Conservation (phyloP, 2,113 vertebrate genomes). For the Chionodraco myersi region DNA sequence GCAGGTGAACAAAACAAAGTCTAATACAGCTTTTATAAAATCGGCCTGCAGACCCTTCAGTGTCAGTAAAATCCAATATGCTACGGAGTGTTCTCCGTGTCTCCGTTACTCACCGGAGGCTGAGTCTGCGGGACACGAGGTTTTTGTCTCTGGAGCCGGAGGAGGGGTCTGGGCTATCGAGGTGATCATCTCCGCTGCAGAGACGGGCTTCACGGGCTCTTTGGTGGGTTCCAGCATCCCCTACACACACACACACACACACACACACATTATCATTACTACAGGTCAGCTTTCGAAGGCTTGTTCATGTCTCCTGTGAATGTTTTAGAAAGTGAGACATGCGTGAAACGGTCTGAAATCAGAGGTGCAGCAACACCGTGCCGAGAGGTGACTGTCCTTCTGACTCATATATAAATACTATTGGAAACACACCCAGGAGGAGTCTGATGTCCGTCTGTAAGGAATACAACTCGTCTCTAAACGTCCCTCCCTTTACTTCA, state of each 20-base stretch:
- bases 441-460: no score
- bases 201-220: slow-evolving; percentile 95
- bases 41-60: no score
- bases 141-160: slow-evolving; percentile 83
- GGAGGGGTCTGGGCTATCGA: slow-evolving; percentile 92
- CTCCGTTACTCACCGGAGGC: slow-evolving; percentile 88
- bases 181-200: slow-evolving; percentile 97
- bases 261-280: no score
- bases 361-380: background rate
- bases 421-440: no score
- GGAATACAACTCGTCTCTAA: no score
- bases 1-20: no score
- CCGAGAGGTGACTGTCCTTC: background rate
- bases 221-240: slow-evolving; percentile 99
- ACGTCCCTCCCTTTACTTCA: no score
- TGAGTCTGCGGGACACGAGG: slow-evolving; percentile 86
- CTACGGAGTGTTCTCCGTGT: background rate
- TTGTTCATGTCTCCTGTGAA: no score
- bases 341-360: no score
- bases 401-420: background rate
- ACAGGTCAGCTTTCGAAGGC: background rate
- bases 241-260: slow-evolving; percentile 72
- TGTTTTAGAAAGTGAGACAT: no score
- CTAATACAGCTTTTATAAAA: no score
- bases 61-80: no score